These are phyloP conservation scores for Rhineura floridana DNA, from an alignment of 2,113 vertebrate species.

Conservation along the genomic window DNA sequence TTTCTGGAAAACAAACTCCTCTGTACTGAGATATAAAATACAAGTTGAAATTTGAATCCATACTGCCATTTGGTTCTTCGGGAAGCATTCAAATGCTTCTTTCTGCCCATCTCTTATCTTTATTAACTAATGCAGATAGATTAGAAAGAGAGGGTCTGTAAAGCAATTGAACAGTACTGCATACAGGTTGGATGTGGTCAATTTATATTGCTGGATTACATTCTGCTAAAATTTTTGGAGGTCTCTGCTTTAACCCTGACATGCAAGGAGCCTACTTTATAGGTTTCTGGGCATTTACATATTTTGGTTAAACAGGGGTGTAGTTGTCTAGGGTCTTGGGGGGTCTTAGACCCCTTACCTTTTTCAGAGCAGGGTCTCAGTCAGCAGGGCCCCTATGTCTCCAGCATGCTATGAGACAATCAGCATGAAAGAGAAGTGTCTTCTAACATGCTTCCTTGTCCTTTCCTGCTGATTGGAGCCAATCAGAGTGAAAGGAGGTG, in stretches of 20 bases:
- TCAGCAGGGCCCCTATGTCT: too few species aligned
- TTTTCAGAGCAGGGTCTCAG: too few species aligned
- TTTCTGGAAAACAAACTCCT: constrained; percentile 2
- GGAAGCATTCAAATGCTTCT: constrained; percentile 30
- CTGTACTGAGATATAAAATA: neutral
- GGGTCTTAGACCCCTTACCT: too few species aligned
- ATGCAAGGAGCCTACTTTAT: constrained; percentile 44
- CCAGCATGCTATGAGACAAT: too few species aligned
- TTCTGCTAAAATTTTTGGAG: neutral
- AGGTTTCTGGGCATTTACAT: constrained; percentile 43
- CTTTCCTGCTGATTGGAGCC: too few species aligned
- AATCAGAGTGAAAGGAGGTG: too few species aligned
- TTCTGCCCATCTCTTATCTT: neutral
- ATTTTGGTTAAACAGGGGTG: too few species aligned
- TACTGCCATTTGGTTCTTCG: constrained; percentile 42
- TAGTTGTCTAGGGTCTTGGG: too few species aligned
- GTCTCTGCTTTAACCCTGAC: constrained; percentile 31
- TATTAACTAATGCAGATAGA: neutral
- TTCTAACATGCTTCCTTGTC: too few species aligned
- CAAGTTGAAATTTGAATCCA: constrained; percentile 28
- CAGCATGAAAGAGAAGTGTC: too few species aligned
- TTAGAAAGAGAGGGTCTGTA: neutral
- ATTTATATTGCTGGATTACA: neutral
- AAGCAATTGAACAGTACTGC: too few species aligned
- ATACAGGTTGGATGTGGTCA: neutral